A percentile compares a stretch with the other conserved stretches of the same genome.
Conservation (phyloP, 2,797 vertebrate species). For the Pterois miles region DNA sequence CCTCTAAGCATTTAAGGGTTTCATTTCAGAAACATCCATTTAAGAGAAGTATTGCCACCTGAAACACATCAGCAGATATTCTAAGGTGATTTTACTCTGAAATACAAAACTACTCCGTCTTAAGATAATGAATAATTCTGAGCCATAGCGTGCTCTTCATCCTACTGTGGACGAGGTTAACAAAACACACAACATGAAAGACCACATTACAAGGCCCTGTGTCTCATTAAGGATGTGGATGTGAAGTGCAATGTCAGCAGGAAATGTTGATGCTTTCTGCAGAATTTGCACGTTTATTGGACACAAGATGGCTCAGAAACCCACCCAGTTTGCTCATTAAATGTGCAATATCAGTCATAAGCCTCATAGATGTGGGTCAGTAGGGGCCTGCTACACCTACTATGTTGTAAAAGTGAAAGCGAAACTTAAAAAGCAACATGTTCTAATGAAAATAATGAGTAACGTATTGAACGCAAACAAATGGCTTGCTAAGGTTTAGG, state of each 20-base stretch:
- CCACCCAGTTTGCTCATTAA: no score
- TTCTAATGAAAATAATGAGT: no score
- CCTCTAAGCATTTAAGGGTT: conserved; percentile 29
- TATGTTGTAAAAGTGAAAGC: no score
- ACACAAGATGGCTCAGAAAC: neutral
- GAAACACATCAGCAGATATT: conserved; percentile 34
- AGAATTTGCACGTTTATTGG: neutral
- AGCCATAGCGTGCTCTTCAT: neutral
- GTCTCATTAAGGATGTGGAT: neutral
- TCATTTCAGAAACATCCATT: conserved; percentile 43
- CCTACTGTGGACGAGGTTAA: conserved; percentile 1
- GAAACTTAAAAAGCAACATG: no score
- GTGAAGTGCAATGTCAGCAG: neutral
- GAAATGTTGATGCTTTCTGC: neutral
- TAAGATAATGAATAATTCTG: conserved; percentile 8
- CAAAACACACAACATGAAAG: conserved; percentile 15
- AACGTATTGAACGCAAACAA: no score
- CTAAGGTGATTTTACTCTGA: conserved; percentile 22
- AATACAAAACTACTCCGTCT: conserved; percentile 2
- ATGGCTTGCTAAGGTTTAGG: no score
- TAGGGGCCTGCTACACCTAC: no score
- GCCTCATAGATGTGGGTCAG: no score
- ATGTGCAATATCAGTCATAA: no score
- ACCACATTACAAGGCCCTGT: neutral
- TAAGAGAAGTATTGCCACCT: conserved; percentile 12